A percentile compares a stretch with the other conserved stretches of the same genome.
Conservation (phyloP, 1,140 invertebrate genomes). For the Temnothorax nylanderi region DNA sequence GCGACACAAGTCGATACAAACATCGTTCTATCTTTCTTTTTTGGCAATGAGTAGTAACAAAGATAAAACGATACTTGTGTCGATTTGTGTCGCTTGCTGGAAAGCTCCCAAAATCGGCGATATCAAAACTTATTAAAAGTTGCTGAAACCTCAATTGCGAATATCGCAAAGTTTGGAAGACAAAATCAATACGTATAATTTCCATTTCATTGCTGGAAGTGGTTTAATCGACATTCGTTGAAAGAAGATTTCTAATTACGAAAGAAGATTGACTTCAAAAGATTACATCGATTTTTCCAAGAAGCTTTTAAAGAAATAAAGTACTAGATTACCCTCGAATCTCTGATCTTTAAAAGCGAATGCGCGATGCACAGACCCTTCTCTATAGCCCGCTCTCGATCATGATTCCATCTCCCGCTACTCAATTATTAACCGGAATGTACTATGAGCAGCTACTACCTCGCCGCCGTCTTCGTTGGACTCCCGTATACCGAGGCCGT, state of each 20-base stretch:
- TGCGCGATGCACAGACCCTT: not conserved
- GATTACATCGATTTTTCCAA: not conserved
- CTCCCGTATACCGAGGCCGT: slow-evolving; percentile 82
- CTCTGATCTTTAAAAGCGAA: not conserved
- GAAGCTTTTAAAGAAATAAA: not conserved
- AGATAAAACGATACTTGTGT: no score
- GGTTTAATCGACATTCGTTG: not conserved
- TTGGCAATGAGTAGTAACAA: no score
- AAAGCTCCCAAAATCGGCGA: not conserved
- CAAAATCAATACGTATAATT: not conserved
- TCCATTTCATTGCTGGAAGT: not conserved
- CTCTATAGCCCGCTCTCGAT: not conserved
- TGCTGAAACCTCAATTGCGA: not conserved
- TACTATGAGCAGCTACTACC: slow-evolving; percentile 18
- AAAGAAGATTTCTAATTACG: not conserved
- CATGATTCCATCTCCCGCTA: not conserved
- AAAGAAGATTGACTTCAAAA: not conserved
- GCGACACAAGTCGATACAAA: no score
- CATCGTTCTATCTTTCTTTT: no score
- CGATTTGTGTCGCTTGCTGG: no score
- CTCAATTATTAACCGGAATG: slow-evolving; percentile 23
- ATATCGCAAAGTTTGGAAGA: not conserved
- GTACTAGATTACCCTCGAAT: not conserved
- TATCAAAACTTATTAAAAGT: not conserved
- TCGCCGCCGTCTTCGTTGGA: slow-evolving; percentile 68